Percentiles rank a stretch among this genome's conserved stretches.
Conservation (phyloP, 2,888 invertebrate species). For the Achlya flavicornis region DNA sequence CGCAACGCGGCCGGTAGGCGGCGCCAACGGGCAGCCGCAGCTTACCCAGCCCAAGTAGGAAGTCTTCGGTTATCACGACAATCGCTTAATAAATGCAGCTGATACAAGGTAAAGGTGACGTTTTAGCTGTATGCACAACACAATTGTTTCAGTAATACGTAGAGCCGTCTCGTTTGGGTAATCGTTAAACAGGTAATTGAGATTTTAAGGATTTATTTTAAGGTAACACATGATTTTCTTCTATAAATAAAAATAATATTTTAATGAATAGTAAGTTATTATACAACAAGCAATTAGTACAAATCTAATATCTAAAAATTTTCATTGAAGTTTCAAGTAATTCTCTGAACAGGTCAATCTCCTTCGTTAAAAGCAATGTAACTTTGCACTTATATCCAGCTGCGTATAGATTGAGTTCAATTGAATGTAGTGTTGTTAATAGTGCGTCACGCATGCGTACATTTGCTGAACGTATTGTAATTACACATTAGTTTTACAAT, state of each 20-base stretch:
- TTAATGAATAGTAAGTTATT: too few species aligned
- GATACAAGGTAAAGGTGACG: constrained; percentile 8
- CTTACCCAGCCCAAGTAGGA: constrained; percentile 61
- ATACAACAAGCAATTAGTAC: too few species aligned
- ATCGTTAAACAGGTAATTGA: not conserved
- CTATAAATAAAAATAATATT: too few species aligned
- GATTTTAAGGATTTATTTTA: too few species aligned
- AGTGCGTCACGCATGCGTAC: not conserved
- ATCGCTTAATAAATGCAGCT: constrained; percentile 28
- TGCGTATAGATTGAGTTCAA: not conserved
- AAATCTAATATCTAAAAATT: too few species aligned
- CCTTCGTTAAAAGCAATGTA: not conserved
- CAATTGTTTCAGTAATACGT: not conserved
- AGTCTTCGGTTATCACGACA: constrained; percentile 60
- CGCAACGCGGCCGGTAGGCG: constrained; percentile 35
- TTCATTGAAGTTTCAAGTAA: not conserved
- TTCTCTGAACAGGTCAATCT: not conserved
- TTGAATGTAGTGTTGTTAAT: not conserved
- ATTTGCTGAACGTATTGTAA: not conserved
- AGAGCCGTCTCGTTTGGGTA: not conserved
- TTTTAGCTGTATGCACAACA: not conserved
- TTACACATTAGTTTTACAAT: not conserved
- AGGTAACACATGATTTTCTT: too few species aligned
- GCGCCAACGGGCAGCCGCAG: constrained; percentile 29
- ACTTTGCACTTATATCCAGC: not conserved